A percentile compares a stretch with the other conserved stretches of the same genome.
Evolutionary conservation across 92 coral and sea anemone species (phyloP).

Genomic region (Anthopleura xanthogrammica): DNA sequence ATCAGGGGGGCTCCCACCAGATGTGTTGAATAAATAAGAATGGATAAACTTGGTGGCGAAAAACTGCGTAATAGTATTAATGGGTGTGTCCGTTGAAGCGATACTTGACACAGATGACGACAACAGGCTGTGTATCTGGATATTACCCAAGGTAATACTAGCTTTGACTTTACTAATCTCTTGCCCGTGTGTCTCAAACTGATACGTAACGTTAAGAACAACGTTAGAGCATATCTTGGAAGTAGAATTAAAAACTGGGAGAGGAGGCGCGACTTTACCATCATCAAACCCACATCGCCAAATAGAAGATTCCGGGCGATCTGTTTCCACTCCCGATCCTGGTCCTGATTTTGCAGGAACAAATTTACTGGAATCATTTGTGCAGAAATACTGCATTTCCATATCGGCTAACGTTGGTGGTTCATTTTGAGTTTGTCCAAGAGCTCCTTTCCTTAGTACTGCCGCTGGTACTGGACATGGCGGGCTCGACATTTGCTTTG

Average conservation of each 20-base stretch:
- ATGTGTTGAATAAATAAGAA: slow-evolving; percentile 23
- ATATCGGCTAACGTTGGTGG: slow-evolving; percentile 61
- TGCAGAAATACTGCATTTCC: slow-evolving; percentile 75
- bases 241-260: slow-evolving; percentile 68
- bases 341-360: slow-evolving; percentile 18
- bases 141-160: slow-evolving; percentile 59
- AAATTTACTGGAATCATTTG: slow-evolving; percentile 36
- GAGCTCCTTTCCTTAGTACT: slow-evolving; percentile 66
- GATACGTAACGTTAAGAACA: slow-evolving; percentile 76
- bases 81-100: slow-evolving; percentile 39
- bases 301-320: slow-evolving; percentile 26
- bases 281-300: slow-evolving; percentile 83
- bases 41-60: slow-evolving; percentile 69
- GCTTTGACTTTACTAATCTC: slow-evolving; percentile 63
- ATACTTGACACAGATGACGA: slow-evolving; percentile 6
- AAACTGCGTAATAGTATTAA: slow-evolving; percentile 56
- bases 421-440: slow-evolving; percentile 50
- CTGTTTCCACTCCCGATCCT: background rate
- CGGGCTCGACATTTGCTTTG: slow-evolving; percentile 51
- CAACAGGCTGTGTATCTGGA: slow-evolving; percentile 31
- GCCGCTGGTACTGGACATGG: slow-evolving; percentile 79
- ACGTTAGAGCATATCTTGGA: slow-evolving; percentile 70
- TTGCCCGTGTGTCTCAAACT: slow-evolving; percentile 61
- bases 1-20: slow-evolving; percentile 26
- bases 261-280: slow-evolving; percentile 76